Conservation (phyloP, 92 coral and sea anemone species). For the Epizoanthus scotinus region DNA sequence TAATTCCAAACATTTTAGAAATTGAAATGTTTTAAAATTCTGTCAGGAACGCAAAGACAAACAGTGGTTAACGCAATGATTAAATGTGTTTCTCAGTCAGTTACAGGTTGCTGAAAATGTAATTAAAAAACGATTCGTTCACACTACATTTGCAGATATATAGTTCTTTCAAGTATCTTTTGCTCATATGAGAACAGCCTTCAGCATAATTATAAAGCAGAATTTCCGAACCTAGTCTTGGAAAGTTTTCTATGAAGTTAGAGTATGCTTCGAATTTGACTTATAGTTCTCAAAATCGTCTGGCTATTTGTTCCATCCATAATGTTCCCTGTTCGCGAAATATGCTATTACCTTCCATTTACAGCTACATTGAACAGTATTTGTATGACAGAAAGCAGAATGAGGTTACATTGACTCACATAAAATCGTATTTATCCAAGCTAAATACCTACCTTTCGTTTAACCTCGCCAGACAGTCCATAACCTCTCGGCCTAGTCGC, state of each 20-base stretch:
- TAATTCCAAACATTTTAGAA: no score
- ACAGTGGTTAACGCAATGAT: neutral
- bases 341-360: neutral
- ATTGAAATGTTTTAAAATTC: neutral
- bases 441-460: conserved; percentile 67
- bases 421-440: neutral
- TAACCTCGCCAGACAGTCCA: conserved; percentile 74
- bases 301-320: no score
- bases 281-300: no score
- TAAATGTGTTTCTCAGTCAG: neutral
- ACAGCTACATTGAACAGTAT: neutral
- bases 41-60: neutral
- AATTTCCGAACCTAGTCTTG: neutral
- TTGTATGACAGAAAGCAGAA: neutral
- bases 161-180: no score
- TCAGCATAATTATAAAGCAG: neutral
- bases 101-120: neutral
- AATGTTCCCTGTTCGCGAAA: no score
- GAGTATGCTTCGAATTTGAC: no score
- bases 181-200: neutral
- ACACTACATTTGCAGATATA: neutral
- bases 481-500: conserved; percentile 78
- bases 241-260: no score
- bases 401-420: neutral
- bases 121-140: neutral